phyloP scores from a whole-genome alignment of 2,888 invertebrate species.

The Drosophila rubida region DNA sequence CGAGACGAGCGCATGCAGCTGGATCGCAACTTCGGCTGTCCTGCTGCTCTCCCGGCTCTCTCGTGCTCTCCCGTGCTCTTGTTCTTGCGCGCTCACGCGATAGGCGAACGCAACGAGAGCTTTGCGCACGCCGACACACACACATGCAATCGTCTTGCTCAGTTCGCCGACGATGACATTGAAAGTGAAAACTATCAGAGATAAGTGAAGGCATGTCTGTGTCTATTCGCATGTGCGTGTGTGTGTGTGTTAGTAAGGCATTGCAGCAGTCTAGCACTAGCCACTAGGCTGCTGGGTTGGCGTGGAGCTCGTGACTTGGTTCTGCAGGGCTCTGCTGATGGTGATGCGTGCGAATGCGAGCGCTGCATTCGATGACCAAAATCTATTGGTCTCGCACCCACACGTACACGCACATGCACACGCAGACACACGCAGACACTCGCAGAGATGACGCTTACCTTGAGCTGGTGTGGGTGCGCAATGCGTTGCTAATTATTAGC shows the following conservation, averaged over 20 bases:
- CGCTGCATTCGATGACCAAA: slow-evolving; percentile 60
- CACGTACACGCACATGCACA: slow-evolving; percentile 1
- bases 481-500: not conserved
- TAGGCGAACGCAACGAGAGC: slow-evolving; percentile 19
- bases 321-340: too few species aligned
- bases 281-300: too few species aligned
- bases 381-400: slow-evolving; percentile 10
- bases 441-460: slow-evolving; percentile 7
- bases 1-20: not conserved
- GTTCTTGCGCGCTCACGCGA: slow-evolving; percentile 10
- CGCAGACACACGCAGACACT: not conserved
- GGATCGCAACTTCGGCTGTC: slow-evolving; percentile 2
- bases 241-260: too few species aligned
- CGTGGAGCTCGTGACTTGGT: too few species aligned
- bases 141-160: not conserved
- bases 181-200: slow-evolving; percentile 80
- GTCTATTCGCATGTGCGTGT: not conserved
- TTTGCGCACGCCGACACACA: slow-evolving; percentile 17
- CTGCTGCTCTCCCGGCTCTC: not conserved
- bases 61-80: not conserved
- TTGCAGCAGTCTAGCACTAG: too few species aligned
- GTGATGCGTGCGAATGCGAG: slow-evolving; percentile 46
- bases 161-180: slow-evolving; percentile 51
- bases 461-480: not conserved
- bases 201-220: slow-evolving; percentile 53